Conservation (phyloP, 2,113 vertebrate species). For the Tamias sibiricus region DNA sequence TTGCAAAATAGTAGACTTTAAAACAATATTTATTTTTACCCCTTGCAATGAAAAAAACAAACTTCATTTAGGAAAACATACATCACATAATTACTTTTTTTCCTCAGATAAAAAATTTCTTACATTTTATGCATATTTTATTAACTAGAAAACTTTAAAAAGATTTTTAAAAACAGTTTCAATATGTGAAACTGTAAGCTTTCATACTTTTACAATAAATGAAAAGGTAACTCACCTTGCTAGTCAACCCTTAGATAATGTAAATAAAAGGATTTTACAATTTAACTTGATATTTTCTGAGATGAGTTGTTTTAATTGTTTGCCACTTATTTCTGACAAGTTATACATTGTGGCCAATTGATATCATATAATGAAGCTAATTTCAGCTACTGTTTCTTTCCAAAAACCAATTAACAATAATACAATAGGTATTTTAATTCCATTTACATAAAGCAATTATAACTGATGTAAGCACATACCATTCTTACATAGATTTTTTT, state of each 20-base stretch:
- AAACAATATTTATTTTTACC: neutral
- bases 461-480: neutral
- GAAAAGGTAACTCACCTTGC: neutral
- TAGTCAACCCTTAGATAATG: neutral
- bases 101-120: neutral
- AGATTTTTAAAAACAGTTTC: neutral
- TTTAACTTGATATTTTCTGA: neutral
- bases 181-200: neutral
- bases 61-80: neutral
- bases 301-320: slow-evolving; percentile 2
- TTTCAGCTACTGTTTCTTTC: slow-evolving; percentile 12
- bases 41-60: neutral
- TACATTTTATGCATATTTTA: neutral
- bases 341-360: slow-evolving; percentile 25
- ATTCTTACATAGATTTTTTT: neutral
- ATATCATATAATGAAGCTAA: slow-evolving; percentile 45
- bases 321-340: slow-evolving; percentile 42
- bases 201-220: neutral
- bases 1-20: neutral
- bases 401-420: slow-evolving; percentile 57
- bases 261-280: slow-evolving; percentile 46
- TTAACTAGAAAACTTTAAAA: neutral
- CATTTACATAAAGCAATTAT: slow-evolving; percentile 22
- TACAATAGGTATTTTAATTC: neutral
- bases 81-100: neutral